phyloP scores from a whole-genome alignment of 92 coral and sea anemone species.

The Palythoa heliodiscus region DNA sequence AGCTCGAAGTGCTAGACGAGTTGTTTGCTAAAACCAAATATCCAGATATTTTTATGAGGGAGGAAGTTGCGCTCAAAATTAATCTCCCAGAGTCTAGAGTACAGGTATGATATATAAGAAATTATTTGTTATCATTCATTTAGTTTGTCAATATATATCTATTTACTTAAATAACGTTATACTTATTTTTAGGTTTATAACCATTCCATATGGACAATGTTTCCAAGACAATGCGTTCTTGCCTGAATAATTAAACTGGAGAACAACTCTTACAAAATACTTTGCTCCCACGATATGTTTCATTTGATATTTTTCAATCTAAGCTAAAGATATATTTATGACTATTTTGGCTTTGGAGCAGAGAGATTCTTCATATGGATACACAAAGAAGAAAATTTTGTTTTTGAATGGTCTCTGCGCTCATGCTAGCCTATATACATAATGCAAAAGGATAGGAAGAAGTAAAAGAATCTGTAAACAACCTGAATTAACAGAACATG shows the following conservation, averaged over 20 bases:
- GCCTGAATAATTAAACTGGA: no score
- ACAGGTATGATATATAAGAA: constrained; percentile 65
- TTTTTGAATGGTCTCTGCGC: background rate
- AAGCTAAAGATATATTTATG: background rate
- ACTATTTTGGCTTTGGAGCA: background rate
- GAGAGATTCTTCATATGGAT: background rate
- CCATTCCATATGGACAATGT: no score
- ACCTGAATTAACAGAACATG: background rate
- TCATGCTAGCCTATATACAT: background rate
- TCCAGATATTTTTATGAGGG: constrained; percentile 99
- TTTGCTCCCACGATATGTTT: no score
- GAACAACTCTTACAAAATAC: no score
- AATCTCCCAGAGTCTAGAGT: constrained; percentile 96
- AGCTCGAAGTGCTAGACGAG: constrained; percentile 93
- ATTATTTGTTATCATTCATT: no score
- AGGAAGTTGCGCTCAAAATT: constrained; percentile 96
- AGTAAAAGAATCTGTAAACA: background rate
- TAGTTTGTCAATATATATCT: no score
- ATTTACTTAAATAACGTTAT: no score
- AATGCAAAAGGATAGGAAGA: background rate
- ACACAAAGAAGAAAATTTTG: background rate
- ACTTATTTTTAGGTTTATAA: no score
- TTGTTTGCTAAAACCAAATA: constrained; percentile 93
- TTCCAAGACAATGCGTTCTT: no score
- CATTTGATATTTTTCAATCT: background rate